Percentiles rank a stretch among this genome's conserved stretches.
Conservation (phyloP, 2,113 vertebrate genomes). For the Carassius carassius region DNA sequence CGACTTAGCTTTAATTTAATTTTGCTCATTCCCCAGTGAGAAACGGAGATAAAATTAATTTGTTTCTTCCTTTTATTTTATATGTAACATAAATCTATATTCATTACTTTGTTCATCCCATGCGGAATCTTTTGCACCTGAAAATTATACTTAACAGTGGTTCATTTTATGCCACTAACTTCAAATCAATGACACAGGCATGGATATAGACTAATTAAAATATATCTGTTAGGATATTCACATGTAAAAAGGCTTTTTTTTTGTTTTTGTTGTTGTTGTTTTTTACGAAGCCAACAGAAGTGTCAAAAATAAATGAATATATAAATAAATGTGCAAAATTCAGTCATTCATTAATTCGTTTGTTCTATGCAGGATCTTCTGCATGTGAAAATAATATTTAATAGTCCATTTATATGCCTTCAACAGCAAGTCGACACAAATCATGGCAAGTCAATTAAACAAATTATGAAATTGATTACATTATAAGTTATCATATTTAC, state of each 20-base stretch:
- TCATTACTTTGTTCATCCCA: not conserved
- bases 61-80: slow-evolving; percentile 39
- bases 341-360: no score
- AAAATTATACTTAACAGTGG: not conserved
- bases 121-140: not conserved
- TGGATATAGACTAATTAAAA: not conserved
- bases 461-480: no score
- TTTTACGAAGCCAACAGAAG: no score
- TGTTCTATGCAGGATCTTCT: no score
- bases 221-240: not conserved
- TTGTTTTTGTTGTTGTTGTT: no score
- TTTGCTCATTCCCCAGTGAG: slow-evolving; percentile 50
- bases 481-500: no score
- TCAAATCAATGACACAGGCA: not conserved
- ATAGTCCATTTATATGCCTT: no score
- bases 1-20: slow-evolving; percentile 56
- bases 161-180: not conserved
- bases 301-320: no score
- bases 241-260: not conserved
- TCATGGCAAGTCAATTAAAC: no score
- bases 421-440: no score
- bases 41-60: slow-evolving; percentile 60
- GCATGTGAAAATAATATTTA: no score
- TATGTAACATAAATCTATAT: not conserved
- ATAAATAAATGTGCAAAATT: no score